Evolutionary conservation across 2,888 invertebrate species (phyloP).

Genomic region (Pyrgus malvae): DNA sequence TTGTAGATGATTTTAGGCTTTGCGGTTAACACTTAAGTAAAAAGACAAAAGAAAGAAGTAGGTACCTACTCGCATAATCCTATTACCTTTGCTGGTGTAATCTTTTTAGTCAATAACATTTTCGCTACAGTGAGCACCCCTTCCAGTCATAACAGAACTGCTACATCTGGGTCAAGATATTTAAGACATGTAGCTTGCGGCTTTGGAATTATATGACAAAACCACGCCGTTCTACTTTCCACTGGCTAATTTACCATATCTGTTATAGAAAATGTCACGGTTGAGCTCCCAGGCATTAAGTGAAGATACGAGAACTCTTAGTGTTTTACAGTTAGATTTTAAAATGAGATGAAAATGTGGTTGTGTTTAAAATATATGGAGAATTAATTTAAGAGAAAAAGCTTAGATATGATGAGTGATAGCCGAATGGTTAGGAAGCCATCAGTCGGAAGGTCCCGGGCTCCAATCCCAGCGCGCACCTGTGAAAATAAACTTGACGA

Average conservation of each 20-base stretch:
- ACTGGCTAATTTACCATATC: slow-evolving; percentile 21
- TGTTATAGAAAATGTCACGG: slow-evolving; percentile 19
- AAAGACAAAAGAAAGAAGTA: no score
- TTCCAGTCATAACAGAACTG: slow-evolving; percentile 7
- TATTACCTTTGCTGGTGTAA: neutral
- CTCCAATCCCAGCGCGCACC: no score
- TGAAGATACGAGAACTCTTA: slow-evolving; percentile 2
- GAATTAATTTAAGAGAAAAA: no score
- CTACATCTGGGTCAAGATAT: slow-evolving; percentile 21
- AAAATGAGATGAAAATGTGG: neutral
- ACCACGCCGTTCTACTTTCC: slow-evolving; percentile 25
- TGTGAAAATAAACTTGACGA: no score
- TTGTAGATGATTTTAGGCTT: no score
- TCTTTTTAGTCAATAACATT: neutral
- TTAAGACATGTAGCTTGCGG: slow-evolving; percentile 19
- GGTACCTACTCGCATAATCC: no score
- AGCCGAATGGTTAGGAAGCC: no score
- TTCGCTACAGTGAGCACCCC: slow-evolving; percentile 10
- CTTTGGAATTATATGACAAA: slow-evolving; percentile 27
- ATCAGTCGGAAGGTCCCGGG: no score
- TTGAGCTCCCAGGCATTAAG: slow-evolving; percentile 7
- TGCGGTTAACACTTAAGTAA: no score
- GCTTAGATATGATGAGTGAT: no score
- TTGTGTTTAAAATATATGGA: neutral
- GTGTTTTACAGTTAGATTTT: slow-evolving; percentile 5